phyloP scores from a whole-genome alignment of 2,113 vertebrate genomes.

The Cebidichthys violaceus region DNA sequence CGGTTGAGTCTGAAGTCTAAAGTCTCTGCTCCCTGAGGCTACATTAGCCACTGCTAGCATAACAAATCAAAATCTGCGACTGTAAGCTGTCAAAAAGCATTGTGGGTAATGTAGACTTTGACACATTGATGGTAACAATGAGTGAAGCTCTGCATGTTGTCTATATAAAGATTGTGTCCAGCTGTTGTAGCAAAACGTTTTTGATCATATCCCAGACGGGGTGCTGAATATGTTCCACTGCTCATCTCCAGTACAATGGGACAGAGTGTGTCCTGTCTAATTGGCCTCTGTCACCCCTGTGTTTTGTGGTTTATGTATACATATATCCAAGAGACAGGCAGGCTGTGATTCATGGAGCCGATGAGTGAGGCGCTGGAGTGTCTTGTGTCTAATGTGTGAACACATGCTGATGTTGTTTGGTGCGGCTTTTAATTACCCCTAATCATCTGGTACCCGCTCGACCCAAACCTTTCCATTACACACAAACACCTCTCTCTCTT shows the following conservation, averaged over 20 bases:
- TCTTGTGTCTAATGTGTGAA: slow-evolving; percentile 64
- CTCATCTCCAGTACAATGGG: neutral
- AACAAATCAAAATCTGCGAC: neutral
- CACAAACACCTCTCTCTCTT: slow-evolving; percentile 31
- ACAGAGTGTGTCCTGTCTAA: slow-evolving; percentile 1
- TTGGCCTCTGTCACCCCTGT: neutral
- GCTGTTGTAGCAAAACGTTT: neutral
- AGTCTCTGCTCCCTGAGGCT: no score
- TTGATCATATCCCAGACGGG: neutral
- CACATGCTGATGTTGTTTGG: slow-evolving; percentile 61
- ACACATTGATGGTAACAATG: neutral
- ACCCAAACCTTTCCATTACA: slow-evolving; percentile 61
- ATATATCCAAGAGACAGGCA: slow-evolving; percentile 12
- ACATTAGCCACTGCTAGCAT: neutral
- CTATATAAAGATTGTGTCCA: neutral
- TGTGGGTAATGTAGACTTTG: neutral
- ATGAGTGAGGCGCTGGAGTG: slow-evolving; percentile 36
- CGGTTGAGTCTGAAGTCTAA: no score
- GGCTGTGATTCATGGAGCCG: slow-evolving; percentile 43
- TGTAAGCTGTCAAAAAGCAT: neutral
- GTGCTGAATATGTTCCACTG: neutral
- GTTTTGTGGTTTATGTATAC: slow-evolving; percentile 2
- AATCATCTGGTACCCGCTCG: slow-evolving; percentile 58
- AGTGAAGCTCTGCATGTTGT: neutral
- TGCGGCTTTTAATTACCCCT: slow-evolving; percentile 64